phyloP scores from a whole-genome alignment of 1,140 invertebrate genomes.

The Euura saliciscinereae region DNA sequence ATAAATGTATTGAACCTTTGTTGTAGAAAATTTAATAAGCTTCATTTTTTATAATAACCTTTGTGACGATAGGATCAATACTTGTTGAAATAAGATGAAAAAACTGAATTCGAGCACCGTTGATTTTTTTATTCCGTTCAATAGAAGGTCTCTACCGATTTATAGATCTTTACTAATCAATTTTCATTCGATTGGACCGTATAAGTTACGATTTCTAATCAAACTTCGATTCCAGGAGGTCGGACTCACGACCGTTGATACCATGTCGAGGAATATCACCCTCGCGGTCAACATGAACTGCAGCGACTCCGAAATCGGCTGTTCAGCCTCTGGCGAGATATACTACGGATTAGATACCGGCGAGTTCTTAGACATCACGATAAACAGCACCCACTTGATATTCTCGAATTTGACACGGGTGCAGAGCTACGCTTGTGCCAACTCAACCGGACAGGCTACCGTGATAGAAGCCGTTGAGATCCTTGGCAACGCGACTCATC shows the following conservation, averaged over 20 bases:
- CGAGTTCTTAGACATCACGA: slow-evolving; percentile 24
- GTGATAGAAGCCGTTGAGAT: not conserved
- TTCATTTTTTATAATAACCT: no score
- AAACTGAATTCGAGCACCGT: no score
- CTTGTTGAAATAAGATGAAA: no score
- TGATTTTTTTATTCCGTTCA: no score
- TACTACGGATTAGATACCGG: slow-evolving; percentile 26
- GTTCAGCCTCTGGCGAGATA: slow-evolving; percentile 30
- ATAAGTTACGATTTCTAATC: no score
- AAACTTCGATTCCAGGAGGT: slow-evolving; percentile 17
- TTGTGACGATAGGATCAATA: no score
- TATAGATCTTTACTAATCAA: no score
- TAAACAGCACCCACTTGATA: slow-evolving; percentile 21
- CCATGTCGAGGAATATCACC: slow-evolving; percentile 23
- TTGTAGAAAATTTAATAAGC: no score
- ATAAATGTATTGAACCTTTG: no score
- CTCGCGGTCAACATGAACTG: slow-evolving; percentile 28
- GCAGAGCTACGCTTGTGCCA: not conserved
- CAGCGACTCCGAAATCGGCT: slow-evolving; percentile 9
- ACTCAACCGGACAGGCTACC: not conserved
- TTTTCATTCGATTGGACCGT: no score
- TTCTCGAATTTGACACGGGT: slow-evolving; percentile 19
- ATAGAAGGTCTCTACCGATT: no score
- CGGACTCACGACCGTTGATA: slow-evolving; percentile 19
- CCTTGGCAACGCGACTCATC: not conserved